Conservation (phyloP, 2,888 invertebrate genomes). For the Rhamnusium bicolor region DNA sequence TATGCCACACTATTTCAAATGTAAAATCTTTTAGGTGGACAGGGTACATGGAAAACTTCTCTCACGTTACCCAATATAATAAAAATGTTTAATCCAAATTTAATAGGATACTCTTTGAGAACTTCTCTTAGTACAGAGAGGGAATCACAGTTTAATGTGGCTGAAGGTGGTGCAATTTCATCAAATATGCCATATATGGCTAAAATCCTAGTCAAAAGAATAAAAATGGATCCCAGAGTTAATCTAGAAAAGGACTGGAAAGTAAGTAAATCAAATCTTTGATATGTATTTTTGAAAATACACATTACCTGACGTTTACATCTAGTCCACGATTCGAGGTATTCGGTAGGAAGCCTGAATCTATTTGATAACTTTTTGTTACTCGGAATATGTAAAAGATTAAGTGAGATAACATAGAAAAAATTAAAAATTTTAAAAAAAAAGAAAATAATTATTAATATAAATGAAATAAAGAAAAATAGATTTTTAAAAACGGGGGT, state of each 20-base stretch:
- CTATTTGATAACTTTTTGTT: too few species aligned
- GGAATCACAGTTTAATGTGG: slow-evolving; percentile 75
- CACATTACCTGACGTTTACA: too few species aligned
- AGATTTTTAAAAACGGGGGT: too few species aligned
- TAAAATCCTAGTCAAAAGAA: slow-evolving; percentile 72
- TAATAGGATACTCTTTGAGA: slow-evolving; percentile 76
- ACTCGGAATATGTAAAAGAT: too few species aligned
- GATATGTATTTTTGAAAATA: too few species aligned
- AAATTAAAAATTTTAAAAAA: too few species aligned
- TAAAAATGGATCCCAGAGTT: slow-evolving; percentile 73
- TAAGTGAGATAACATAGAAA: too few species aligned
- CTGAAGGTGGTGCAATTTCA: slow-evolving; percentile 76
- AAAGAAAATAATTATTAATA: too few species aligned
- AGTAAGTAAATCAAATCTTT: too few species aligned
- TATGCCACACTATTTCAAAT: neutral
- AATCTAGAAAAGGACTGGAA: slow-evolving; percentile 77
- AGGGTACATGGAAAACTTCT: slow-evolving; percentile 73
- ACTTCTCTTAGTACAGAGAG: slow-evolving; percentile 71
- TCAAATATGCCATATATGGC: slow-evolving; percentile 75
- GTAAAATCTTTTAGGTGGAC: slow-evolving; percentile 69
- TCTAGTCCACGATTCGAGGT: too few species aligned
- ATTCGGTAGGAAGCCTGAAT: too few species aligned
- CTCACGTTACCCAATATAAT: slow-evolving; percentile 77
- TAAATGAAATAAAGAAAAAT: too few species aligned
- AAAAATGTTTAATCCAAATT: slow-evolving; percentile 77